A percentile compares a stretch with the other conserved stretches of the same genome.
Conservation (phyloP, 2,888 invertebrate species). For the Hyalella azteca region DNA sequence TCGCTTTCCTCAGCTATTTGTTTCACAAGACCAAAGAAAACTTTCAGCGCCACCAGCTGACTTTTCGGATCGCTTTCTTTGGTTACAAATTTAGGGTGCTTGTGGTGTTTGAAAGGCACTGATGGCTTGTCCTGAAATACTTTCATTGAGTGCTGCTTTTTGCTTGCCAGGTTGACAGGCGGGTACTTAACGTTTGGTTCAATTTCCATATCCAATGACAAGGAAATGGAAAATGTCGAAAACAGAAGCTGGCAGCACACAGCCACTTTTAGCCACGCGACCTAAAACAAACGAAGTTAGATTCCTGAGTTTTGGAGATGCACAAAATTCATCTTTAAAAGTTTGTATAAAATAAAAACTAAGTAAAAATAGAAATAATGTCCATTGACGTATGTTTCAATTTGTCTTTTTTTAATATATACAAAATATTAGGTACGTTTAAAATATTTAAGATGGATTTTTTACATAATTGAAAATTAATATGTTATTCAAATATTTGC, state of each 20-base stretch:
- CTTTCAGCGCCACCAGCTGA: constrained; percentile 10
- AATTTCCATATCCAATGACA: not conserved
- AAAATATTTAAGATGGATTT: too few relatives aligned
- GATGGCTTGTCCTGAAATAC: not conserved
- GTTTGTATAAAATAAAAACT: too few relatives aligned
- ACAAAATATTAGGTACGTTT: too few relatives aligned
- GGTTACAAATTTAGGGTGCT: not conserved
- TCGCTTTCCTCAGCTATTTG: not conserved
- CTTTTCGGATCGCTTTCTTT: not conserved
- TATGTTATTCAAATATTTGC: too few relatives aligned
- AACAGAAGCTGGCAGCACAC: not conserved
- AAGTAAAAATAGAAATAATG: too few relatives aligned
- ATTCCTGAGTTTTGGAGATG: too few relatives aligned
- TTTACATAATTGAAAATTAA: too few relatives aligned
- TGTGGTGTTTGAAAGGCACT: not conserved
- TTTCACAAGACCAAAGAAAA: constrained; percentile 10
- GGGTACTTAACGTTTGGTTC: not conserved
- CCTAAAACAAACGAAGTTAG: not conserved
- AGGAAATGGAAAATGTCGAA: not conserved
- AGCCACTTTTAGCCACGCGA: not conserved
- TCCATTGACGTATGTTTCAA: too few relatives aligned
- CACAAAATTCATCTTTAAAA: too few relatives aligned
- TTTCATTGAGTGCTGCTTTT: constrained; percentile 2
- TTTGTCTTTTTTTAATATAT: too few relatives aligned
- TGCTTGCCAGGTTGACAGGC: not conserved